Conservation (phyloP, 2,797 vertebrate species). For the Micrastur ruficollis region DNA sequence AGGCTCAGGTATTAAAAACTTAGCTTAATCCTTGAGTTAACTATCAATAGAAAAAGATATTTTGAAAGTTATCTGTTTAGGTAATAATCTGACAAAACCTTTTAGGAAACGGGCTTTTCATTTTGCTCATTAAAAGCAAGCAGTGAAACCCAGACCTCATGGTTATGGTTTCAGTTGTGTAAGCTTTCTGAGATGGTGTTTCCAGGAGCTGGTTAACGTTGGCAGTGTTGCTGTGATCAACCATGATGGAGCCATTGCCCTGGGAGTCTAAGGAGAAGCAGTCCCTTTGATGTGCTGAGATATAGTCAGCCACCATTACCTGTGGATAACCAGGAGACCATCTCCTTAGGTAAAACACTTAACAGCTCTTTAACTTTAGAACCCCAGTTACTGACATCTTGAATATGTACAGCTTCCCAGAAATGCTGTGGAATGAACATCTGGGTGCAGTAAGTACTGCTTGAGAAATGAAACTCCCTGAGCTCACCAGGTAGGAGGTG, state of each 20-base stretch:
- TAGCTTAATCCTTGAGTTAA: not conserved
- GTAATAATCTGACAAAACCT: not conserved
- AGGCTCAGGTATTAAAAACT: not conserved
- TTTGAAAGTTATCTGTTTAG: not conserved
- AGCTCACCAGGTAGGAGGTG: not conserved
- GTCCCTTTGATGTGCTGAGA: not conserved
- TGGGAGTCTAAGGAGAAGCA: not conserved
- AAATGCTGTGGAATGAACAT: not conserved
- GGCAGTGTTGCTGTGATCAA: not conserved
- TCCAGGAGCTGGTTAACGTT: not conserved
- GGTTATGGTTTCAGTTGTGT: not conserved
- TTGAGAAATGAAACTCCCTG: not conserved
- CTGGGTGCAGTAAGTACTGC: not conserved
- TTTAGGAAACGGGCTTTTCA: not conserved
- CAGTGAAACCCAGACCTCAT: not conserved
- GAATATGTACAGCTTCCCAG: not conserved
- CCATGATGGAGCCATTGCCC: not conserved
- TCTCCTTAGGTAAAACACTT: not conserved
- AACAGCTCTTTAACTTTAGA: not conserved
- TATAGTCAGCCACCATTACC: not conserved
- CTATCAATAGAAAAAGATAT: not conserved
- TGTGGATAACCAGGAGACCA: not conserved
- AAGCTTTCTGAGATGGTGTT: not conserved
- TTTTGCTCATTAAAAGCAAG: not conserved
- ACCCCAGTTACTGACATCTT: not conserved